Conservation (phyloP, 2,797 vertebrate genomes). For the Lacerta agilis region DNA sequence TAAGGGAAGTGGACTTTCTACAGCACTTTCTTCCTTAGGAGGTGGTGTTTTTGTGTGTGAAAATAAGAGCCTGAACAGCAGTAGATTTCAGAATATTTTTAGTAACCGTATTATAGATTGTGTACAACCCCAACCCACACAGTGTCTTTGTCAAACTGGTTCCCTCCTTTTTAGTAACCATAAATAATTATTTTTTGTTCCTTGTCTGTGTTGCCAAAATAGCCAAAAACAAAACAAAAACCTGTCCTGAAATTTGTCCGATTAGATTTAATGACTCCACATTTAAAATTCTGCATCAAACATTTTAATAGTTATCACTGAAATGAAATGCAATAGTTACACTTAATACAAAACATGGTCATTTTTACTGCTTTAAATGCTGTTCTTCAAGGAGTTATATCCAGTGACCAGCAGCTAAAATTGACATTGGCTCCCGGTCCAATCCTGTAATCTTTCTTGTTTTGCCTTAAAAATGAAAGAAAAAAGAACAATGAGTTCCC, state of each 20-base stretch:
- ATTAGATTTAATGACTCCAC: background rate
- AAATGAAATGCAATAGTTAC: background rate
- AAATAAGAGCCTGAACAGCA: background rate
- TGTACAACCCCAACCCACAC: background rate
- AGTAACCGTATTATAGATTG: background rate
- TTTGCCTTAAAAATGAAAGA: constrained; percentile 57
- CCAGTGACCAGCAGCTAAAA: constrained; percentile 56
- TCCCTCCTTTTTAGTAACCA: too few relatives aligned
- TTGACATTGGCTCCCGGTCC: background rate
- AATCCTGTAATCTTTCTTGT: constrained; percentile 57
- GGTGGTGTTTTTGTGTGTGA: background rate
- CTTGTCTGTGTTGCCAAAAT: background rate
- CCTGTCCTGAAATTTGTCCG: background rate
- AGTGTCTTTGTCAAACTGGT: too few relatives aligned
- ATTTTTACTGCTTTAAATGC: background rate
- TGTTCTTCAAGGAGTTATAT: constrained; percentile 35
- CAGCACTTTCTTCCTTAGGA: background rate
- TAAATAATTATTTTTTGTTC: background rate
- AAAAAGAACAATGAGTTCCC: background rate
- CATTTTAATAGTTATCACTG: background rate
- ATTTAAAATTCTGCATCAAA: background rate
- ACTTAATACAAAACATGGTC: background rate
- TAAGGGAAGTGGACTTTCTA: background rate
- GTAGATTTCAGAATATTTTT: background rate
- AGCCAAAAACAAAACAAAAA: background rate